A percentile compares a stretch with the other conserved stretches of the same genome.
These are phyloP conservation scores for Thera obeliscata DNA, from an alignment of 2,888 invertebrate genomes.

Conservation along the genomic window DNA sequence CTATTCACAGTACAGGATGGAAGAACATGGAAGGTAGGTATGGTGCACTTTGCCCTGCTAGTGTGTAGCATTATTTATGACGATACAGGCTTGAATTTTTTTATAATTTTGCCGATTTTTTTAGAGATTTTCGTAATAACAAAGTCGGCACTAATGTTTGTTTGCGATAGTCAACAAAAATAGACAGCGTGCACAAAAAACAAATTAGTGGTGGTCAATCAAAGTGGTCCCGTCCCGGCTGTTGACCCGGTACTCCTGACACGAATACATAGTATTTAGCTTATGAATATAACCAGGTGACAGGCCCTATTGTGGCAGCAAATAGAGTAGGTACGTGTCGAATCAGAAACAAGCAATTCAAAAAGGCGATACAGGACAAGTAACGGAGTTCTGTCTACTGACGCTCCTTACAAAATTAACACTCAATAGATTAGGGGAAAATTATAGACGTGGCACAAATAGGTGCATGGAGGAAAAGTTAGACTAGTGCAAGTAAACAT, in stretches of 20 bases:
- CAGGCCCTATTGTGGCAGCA: constrained; percentile 71
- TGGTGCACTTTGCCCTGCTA: too few species aligned
- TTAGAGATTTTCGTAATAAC: too few species aligned
- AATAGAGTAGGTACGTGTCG: constrained; percentile 73
- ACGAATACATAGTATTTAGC: constrained; percentile 70
- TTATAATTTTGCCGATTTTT: too few species aligned
- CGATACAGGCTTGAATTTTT: too few species aligned
- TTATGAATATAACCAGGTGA: constrained; percentile 72
- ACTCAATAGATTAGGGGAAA: constrained; percentile 59
- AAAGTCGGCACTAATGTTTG: too few species aligned
- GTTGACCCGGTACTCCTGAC: constrained; percentile 71
- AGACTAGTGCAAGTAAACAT: not conserved
- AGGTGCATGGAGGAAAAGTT: not conserved
- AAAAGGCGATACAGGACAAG: constrained; percentile 77
- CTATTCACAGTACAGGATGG: too few species aligned
- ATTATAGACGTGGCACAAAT: constrained; percentile 16
- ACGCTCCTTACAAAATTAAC: constrained; percentile 53
- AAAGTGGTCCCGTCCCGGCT: constrained; percentile 51
- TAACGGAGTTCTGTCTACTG: constrained; percentile 65
- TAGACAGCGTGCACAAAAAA: constrained; percentile 13
- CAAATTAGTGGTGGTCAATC: constrained; percentile 17
- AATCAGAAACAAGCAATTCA: constrained; percentile 74
- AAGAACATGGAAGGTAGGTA: too few species aligned
- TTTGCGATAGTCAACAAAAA: too few species aligned
- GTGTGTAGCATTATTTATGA: too few species aligned